Percentiles rank a stretch among this genome's conserved stretches.
Evolutionary conservation across 2,888 invertebrate genomes (phyloP).

Genomic region (Drosophila neonasuta): DNA sequence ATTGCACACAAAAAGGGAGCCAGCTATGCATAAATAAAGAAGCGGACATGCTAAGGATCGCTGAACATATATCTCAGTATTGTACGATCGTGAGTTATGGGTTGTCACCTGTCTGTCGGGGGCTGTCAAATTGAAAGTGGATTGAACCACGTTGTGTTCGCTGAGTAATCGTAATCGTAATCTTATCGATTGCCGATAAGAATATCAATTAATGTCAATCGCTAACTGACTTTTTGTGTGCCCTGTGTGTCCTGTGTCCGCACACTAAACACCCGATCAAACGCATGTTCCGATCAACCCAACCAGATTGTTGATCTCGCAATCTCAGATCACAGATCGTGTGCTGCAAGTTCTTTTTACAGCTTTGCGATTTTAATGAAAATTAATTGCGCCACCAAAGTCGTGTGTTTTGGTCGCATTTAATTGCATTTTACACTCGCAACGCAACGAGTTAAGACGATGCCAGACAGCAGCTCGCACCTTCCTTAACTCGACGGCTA

Average conservation of each 20-base stretch:
- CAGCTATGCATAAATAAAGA: slow-evolving; percentile 66
- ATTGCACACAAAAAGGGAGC: slow-evolving; percentile 16
- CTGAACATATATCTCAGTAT: slow-evolving; percentile 31
- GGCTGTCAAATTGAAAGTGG: slow-evolving; percentile 83
- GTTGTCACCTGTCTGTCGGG: slow-evolving; percentile 82
- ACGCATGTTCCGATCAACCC: slow-evolving; percentile 39
- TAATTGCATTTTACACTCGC: slow-evolving; percentile 73
- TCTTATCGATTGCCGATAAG: slow-evolving; percentile 81
- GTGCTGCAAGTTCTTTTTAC: slow-evolving; percentile 8
- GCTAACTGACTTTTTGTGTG: slow-evolving; percentile 27
- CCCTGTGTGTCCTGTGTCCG: slow-evolving; percentile 13
- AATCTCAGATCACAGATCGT: slow-evolving; percentile 21
- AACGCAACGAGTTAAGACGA: slow-evolving; percentile 41
- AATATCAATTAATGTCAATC: slow-evolving; percentile 81
- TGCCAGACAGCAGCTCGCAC: slow-evolving; percentile 56
- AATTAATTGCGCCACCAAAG: slow-evolving; percentile 78
- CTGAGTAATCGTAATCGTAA: slow-evolving; percentile 75
- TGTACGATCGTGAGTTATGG: slow-evolving; percentile 78
- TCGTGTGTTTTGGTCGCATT: slow-evolving; percentile 74
- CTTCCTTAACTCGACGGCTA: slow-evolving; percentile 60
- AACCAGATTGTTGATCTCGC: slow-evolving; percentile 2
- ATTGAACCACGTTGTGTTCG: slow-evolving; percentile 68
- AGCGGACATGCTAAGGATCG: slow-evolving; percentile 74
- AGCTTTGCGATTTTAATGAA: slow-evolving; percentile 63
- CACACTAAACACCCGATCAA: slow-evolving; percentile 34